These are phyloP conservation scores for Eulemur rubriventer DNA, from an alignment of 2,797 vertebrate species.

Conservation along the genomic window DNA sequence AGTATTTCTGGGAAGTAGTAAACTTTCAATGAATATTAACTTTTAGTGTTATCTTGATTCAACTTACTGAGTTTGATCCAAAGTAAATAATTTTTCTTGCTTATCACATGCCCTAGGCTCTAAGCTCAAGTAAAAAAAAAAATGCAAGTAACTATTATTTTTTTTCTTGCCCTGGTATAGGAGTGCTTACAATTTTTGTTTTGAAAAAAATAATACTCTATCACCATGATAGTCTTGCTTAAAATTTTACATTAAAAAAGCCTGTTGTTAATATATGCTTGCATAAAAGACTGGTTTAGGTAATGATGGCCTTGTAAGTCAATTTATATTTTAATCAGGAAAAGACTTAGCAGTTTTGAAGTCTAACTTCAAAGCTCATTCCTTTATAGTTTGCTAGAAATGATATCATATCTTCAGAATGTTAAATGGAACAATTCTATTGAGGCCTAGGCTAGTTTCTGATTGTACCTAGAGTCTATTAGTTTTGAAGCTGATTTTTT, in stretches of 20 bases:
- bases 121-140: background rate
- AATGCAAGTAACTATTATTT: constrained; percentile 43
- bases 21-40: background rate
- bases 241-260: constrained; percentile 65
- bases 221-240: constrained; percentile 52
- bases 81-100: background rate
- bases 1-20: background rate
- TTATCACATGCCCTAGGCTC: background rate
- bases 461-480: background rate
- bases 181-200: constrained; percentile 66
- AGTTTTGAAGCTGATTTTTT: constrained; percentile 55
- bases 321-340: constrained; percentile 81
- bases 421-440: constrained; percentile 75
- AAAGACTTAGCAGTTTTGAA: constrained; percentile 82
- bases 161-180: constrained; percentile 46
- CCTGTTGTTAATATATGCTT: constrained; percentile 65
- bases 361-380: constrained; percentile 79
- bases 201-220: constrained; percentile 66
- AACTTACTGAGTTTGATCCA: background rate
- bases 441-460: constrained; percentile 64
- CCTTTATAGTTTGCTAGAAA: constrained; percentile 80
- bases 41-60: background rate
- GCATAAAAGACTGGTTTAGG: constrained; percentile 62
- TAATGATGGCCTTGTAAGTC: constrained; percentile 75
- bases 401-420: constrained; percentile 81